Conservation (phyloP, 2,113 vertebrate species). For the Etheostoma spectabile region DNA sequence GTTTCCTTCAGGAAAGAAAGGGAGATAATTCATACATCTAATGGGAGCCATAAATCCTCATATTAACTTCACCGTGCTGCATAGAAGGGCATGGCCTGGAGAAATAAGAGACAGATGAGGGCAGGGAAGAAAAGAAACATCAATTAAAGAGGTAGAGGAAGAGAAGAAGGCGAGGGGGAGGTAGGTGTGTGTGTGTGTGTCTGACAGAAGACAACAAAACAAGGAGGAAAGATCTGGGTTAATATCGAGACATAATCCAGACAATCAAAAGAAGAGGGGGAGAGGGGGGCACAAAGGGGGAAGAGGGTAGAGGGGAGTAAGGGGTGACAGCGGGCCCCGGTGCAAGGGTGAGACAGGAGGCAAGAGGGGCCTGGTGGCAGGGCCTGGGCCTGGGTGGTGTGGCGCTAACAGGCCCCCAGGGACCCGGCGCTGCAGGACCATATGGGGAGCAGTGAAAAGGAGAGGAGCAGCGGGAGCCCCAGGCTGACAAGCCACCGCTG, state of each 20-base stretch:
- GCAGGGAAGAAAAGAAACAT: constrained; percentile 85
- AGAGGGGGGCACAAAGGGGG: constrained; percentile 37
- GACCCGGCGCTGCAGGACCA: constrained; percentile 92
- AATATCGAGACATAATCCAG: constrained; percentile 54
- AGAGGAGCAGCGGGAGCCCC: constrained; percentile 88
- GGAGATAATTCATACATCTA: constrained; percentile 94
- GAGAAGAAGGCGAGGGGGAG: constrained; percentile 10
- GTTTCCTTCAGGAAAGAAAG: constrained; percentile 89
- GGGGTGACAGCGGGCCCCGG: constrained; percentile 86
- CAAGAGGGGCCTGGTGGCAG: constrained; percentile 79
- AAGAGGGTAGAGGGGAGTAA: constrained; percentile 61
- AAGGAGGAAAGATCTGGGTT: constrained; percentile 50
- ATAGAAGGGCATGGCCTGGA: constrained; percentile 86
- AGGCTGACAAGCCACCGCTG: constrained; percentile 91
- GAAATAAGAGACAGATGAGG: constrained; percentile 93
- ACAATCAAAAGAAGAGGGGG: constrained; percentile 64
- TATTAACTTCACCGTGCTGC: constrained; percentile 90
- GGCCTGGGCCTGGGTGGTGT: constrained; percentile 89
- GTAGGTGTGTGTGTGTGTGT: constrained; percentile 18
- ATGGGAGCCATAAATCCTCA: constrained; percentile 93
- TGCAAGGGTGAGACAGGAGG: constrained; percentile 87
- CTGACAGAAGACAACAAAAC: constrained; percentile 54
- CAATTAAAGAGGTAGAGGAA: constrained; percentile 85
- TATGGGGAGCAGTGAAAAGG: constrained; percentile 96
- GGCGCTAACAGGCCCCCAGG: constrained; percentile 96